A percentile compares a stretch with the other conserved stretches of the same genome.
Conservation (phyloP, 2,888 invertebrate genomes). For the Cheilosia pagana region DNA sequence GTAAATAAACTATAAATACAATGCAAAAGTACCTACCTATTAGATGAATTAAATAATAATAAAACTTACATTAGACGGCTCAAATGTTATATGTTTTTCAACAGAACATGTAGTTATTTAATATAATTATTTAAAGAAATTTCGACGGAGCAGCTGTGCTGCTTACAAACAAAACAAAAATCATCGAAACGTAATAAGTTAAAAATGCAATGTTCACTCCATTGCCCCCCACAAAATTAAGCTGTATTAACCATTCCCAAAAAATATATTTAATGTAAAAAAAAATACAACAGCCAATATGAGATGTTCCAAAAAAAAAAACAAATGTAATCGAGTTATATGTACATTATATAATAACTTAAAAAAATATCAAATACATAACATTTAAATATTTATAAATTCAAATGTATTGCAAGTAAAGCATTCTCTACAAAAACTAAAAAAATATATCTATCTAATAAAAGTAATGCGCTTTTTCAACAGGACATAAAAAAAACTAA, state of each 20-base stretch:
- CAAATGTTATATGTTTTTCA: slow-evolving; percentile 65
- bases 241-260: neutral
- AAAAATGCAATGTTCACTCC: slow-evolving; percentile 44
- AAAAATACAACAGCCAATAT: slow-evolving; percentile 63
- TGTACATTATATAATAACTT: slow-evolving; percentile 55
- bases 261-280: slow-evolving; percentile 21
- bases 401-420: slow-evolving; percentile 49
- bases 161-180: slow-evolving; percentile 34
- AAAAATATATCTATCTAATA: slow-evolving; percentile 42
- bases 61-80: slow-evolving; percentile 55
- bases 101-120: slow-evolving; percentile 46
- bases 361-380: slow-evolving; percentile 47
- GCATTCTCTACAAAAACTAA: slow-evolving; percentile 35
- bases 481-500: slow-evolving; percentile 39
- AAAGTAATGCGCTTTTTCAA: slow-evolving; percentile 68
- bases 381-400: slow-evolving; percentile 44
- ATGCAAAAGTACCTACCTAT: slow-evolving; percentile 73
- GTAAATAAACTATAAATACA: slow-evolving; percentile 66
- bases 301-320: slow-evolving; percentile 60
- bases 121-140: slow-evolving; percentile 41
- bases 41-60: slow-evolving; percentile 34
- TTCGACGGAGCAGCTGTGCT: slow-evolving; percentile 58
- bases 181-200: slow-evolving; percentile 61
- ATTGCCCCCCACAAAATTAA: slow-evolving; percentile 22
- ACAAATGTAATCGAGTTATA: slow-evolving; percentile 15